Evolutionary conservation across 1,140 invertebrate species (phyloP).

Genomic region (Campoletis sonorensis): DNA sequence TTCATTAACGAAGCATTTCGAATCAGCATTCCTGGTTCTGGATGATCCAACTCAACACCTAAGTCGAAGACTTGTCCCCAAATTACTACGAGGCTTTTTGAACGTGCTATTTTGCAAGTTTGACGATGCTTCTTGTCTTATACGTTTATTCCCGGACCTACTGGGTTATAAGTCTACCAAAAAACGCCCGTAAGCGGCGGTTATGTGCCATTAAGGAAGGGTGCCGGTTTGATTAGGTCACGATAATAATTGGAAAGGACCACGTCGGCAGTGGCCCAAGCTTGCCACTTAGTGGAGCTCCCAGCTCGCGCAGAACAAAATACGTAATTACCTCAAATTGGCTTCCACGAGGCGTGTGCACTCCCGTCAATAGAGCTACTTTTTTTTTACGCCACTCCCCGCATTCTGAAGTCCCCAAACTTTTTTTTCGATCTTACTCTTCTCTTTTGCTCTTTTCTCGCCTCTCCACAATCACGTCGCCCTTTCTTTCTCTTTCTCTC

Average conservation of each 20-base stretch:
- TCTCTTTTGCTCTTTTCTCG: slow-evolving; percentile 15
- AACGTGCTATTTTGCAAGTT: neutral
- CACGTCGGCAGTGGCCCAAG: neutral
- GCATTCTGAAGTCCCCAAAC: neutral
- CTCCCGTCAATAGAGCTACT: slow-evolving; percentile 26
- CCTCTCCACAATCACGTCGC: neutral
- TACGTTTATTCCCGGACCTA: neutral
- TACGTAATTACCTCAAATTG: slow-evolving; percentile 61
- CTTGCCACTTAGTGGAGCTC: slow-evolving; percentile 6
- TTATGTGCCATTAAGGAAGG: slow-evolving; percentile 39
- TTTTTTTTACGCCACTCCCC: slow-evolving; percentile 42
- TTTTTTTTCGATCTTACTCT: neutral
- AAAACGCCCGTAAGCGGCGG: slow-evolving; percentile 40
- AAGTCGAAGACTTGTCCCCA: neutral
- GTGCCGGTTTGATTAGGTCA: slow-evolving; percentile 53
- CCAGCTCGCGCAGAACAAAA: slow-evolving; percentile 48
- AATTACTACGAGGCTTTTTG: no score
- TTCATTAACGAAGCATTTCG: neutral
- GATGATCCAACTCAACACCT: neutral
- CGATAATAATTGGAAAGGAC: slow-evolving; percentile 46
- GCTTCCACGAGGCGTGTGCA: slow-evolving; percentile 49
- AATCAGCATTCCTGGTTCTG: neutral
- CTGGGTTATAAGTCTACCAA: slow-evolving; percentile 29
- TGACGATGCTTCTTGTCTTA: neutral
- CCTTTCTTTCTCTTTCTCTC: neutral